Base-by-base conservation (phyloP, 2,797 vertebrate genomes). In the Netta rufina region DNA sequence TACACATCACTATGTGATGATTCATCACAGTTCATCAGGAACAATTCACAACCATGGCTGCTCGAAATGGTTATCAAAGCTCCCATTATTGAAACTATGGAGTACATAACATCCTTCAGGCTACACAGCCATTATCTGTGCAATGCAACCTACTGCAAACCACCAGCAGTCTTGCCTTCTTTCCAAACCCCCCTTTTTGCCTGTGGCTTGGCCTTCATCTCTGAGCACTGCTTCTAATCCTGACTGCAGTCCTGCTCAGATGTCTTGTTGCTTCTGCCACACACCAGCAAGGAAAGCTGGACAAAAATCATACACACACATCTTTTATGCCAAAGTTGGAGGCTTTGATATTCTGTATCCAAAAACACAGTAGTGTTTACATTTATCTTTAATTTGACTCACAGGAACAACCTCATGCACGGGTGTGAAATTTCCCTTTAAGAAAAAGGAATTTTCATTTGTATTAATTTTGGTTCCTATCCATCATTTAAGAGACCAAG, bases 21-120 rank as follows among this genome's bases (percentile, higher is more conserved):
- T 49, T 86, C 45, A 45, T 61, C 2, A 1, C 16, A 47, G 11
- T 45, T 71, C 65, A 41, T 1, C 0, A 0, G 36, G 58, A 72
- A 49, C 5, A 4, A 17, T 28, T 43, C 30, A 20, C 21, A 77
- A 54, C 4, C 38, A 4, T 8, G 74, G 21, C 21, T 78, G 43
- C 67, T 36, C 9, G 24, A 54, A 80, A 49, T 4, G 7, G 20
- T 21, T 72, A 49, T 75, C 30, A 47, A 70, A 69, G n/a, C 25
- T 70, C 33, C 45, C 45, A 0, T 57, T 24, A 13, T 21, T n/a
- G 12, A 45, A 56, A 5, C 22, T 33, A 10, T 18, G 41, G 56
- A 41, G 14, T 22, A 9, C 13, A 2, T 45, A 14, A n/a, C 8
- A 9, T 13, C 56, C 33, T 87, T 20, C 2, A 0, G 20, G 47